These are phyloP conservation scores for Cylas formicarius DNA, from an alignment of 1,140 invertebrate species.

Conservation along the genomic window DNA sequence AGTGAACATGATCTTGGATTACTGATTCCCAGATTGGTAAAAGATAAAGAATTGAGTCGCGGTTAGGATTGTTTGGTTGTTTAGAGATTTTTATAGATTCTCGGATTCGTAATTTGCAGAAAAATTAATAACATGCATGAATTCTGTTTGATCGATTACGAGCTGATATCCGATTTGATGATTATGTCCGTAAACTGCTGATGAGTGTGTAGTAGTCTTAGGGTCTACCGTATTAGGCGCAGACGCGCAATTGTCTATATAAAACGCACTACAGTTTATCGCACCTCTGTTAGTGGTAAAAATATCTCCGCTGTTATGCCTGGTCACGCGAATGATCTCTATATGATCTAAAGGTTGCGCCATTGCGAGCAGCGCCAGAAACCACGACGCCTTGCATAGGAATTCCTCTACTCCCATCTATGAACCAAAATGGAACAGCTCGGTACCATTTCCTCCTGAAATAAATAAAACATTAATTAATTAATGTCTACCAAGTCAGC, in stretches of 20 bases:
- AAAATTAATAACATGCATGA: too few relatives aligned
- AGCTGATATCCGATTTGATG: background rate
- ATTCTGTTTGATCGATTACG: background rate
- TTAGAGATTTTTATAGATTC: too few relatives aligned
- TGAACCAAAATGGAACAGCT: slow-evolving; percentile 3
- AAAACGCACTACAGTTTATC: background rate
- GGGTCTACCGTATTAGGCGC: background rate
- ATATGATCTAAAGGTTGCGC: background rate
- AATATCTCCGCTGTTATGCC: slow-evolving; percentile 25
- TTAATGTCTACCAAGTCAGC: too few relatives aligned
- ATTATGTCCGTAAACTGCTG: background rate
- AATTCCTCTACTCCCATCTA: slow-evolving; percentile 21
- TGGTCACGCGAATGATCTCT: slow-evolving; percentile 18
- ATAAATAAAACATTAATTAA: slow-evolving; percentile 10
- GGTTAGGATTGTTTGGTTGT: too few relatives aligned
- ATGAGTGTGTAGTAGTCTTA: background rate
- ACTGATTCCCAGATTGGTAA: too few relatives aligned
- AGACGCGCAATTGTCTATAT: background rate
- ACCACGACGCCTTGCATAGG: slow-evolving; percentile 17
- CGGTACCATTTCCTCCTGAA: slow-evolving; percentile 17
- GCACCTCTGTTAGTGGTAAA: slow-evolving; percentile 7
- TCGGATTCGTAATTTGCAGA: too few relatives aligned
- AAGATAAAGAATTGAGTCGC: too few relatives aligned
- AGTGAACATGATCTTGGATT: too few relatives aligned
- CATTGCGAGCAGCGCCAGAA: slow-evolving; percentile 16